Conservation (phyloP, 2,113 vertebrate genomes). For the Anguilla rostrata region DNA sequence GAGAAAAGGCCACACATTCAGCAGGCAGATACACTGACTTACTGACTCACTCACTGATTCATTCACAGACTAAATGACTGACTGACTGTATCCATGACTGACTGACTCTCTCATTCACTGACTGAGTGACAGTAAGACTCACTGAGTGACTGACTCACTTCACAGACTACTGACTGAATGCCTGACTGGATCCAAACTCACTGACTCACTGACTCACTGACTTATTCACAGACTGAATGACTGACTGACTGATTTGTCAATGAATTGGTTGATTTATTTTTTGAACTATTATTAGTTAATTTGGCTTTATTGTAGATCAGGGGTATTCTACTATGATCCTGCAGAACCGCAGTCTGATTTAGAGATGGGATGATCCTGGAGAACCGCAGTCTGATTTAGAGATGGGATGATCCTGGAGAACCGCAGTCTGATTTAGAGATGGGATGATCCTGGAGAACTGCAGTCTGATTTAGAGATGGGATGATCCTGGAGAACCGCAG, state of each 20-base stretch:
- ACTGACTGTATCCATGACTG: neutral
- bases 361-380: too few species aligned
- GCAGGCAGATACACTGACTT: neutral
- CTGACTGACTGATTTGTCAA: neutral
- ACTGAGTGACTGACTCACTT: neutral
- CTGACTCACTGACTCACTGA: neutral
- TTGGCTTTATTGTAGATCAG: too few species aligned
- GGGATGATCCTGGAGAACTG: too few species aligned
- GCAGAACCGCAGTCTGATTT: too few species aligned
- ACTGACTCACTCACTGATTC: neutral
- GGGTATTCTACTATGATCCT: too few species aligned
- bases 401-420: too few species aligned
- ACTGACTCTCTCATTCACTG: neutral
- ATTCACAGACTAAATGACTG: neutral
- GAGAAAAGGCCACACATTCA: neutral
- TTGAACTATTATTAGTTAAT: too few species aligned
- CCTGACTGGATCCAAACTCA: neutral
- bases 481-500: too few species aligned
- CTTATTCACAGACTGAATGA: neutral
- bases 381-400: too few species aligned
- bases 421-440: too few species aligned
- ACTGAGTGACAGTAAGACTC: neutral
- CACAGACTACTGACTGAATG: neutral
- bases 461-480: too few species aligned
- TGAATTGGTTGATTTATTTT: too few species aligned